Evolutionary conservation across 2,888 invertebrate genomes (phyloP).

Genomic region (Philopedon plagiatum): DNA sequence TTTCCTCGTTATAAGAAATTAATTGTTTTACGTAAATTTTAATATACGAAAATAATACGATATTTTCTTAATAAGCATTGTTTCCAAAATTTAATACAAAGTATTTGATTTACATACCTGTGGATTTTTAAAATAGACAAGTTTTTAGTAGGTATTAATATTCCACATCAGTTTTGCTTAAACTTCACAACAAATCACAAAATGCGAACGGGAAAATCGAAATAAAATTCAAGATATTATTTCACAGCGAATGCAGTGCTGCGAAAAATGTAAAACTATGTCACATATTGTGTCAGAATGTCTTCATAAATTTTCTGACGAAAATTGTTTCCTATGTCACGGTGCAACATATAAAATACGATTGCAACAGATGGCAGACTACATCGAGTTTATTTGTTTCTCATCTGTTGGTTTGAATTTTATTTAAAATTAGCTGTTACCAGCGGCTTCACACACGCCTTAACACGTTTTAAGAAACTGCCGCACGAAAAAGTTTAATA

Average conservation of each 20-base stretch:
- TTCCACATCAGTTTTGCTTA: not conserved
- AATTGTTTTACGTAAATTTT: too few species aligned
- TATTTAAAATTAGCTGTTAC: not conserved
- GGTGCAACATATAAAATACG: constrained; percentile 18
- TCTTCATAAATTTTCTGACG: constrained; percentile 21
- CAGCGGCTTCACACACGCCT: too few species aligned
- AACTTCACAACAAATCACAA: constrained; percentile 9
- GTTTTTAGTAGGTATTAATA: too few species aligned
- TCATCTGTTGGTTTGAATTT: not conserved
- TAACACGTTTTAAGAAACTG: too few species aligned
- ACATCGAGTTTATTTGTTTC: constrained; percentile 5
- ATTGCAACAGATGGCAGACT: constrained; percentile 14
- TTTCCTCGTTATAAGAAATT: not conserved
- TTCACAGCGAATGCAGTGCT: constrained; percentile 1
- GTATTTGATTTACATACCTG: too few species aligned
- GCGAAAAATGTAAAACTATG: constrained; percentile 18
- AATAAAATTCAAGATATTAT: constrained; percentile 21
- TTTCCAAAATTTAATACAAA: too few species aligned
- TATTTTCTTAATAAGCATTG: too few species aligned
- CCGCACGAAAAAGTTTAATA: too few species aligned
- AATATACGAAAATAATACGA: too few species aligned
- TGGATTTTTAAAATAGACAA: too few species aligned
- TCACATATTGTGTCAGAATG: constrained; percentile 18
- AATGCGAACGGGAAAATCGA: constrained; percentile 1
- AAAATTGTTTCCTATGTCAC: constrained; percentile 18